phyloP scores from a whole-genome alignment of 2,888 invertebrate genomes.

The Dimorphilus gyrociliatus region DNA sequence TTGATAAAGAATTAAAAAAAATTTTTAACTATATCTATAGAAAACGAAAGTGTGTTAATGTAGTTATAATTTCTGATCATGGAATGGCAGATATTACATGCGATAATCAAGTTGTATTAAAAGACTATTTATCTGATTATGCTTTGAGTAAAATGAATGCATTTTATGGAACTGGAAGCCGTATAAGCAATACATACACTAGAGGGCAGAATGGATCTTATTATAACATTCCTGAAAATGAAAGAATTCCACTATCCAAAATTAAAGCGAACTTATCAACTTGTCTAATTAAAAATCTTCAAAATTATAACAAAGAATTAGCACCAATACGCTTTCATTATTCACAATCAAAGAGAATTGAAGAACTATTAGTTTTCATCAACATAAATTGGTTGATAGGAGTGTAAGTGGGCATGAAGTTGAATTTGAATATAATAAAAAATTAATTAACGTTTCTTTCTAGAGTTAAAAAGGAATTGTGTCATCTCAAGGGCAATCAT shows the following conservation, averaged over 20 bases:
- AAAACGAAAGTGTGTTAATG: constrained; percentile 21
- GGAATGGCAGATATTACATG: constrained; percentile 26
- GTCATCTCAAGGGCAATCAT: constrained; percentile 10
- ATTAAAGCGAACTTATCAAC: no score
- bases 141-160: constrained; percentile 13
- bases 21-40: no score
- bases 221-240: neutral
- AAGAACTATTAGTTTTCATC: no score
- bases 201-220: neutral
- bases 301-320: no score
- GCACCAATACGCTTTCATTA: no score
- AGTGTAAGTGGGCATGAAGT: no score
- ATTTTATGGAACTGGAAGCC: constrained; percentile 16
- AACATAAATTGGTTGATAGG: no score
- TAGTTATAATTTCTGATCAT: constrained; percentile 26
- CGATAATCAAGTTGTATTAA: constrained; percentile 15
- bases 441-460: neutral
- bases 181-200: constrained; percentile 14
- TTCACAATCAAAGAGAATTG: neutral
- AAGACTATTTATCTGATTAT: constrained; percentile 13
- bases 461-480: constrained; percentile 1
- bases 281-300: no score
- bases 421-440: no score
- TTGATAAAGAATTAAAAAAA: no score
- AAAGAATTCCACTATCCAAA: no score